A percentile compares a stretch with the other conserved stretches of the same genome.
Evolutionary conservation across 2,888 invertebrate species (phyloP).

Genomic region (Drosophila phalerata): DNA sequence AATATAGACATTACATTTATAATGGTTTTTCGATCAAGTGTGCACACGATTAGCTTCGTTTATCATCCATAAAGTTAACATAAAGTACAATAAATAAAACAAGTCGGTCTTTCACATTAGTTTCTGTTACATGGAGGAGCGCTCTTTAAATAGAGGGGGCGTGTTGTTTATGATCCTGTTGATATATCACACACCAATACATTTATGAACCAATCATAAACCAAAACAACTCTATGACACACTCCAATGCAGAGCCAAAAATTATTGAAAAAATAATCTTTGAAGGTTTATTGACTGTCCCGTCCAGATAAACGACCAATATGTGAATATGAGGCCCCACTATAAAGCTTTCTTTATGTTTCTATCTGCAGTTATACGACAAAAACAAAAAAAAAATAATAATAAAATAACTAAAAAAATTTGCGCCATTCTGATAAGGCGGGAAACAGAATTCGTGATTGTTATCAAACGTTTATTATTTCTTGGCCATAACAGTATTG

Average conservation of each 20-base stretch:
- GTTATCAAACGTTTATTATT: constrained; percentile 64
- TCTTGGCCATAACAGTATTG: constrained; percentile 37
- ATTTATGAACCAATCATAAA: constrained; percentile 52
- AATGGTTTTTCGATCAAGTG: constrained; percentile 40
- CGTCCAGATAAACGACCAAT: constrained; percentile 49
- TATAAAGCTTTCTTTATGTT: constrained; percentile 27
- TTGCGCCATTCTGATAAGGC: constrained; percentile 46
- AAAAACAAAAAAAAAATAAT: constrained; percentile 18
- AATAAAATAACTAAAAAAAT: constrained; percentile 22
- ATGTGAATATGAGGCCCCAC: constrained; percentile 18
- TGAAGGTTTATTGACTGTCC: constrained; percentile 51
- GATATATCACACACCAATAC: constrained; percentile 30
- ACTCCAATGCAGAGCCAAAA: constrained; percentile 24
- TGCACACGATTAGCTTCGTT: constrained; percentile 47
- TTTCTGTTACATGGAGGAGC: constrained; percentile 24
- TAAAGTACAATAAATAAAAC: constrained; percentile 2
- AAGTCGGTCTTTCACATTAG: constrained; percentile 2
- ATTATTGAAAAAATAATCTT: constrained; percentile 60
- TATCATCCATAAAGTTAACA: constrained; percentile 44
- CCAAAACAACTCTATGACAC: constrained; percentile 50
- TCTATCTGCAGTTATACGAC: constrained; percentile 20
- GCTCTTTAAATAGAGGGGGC: constrained; percentile 2
- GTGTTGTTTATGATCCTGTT: constrained; percentile 44
- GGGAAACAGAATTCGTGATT: constrained; percentile 48
- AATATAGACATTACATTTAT: constrained; percentile 39